Evolutionary conservation across 2,797 vertebrate species (phyloP), one percentile per base, ranked within the genome.

Genomic region (Dallia pectoralis): DNA sequence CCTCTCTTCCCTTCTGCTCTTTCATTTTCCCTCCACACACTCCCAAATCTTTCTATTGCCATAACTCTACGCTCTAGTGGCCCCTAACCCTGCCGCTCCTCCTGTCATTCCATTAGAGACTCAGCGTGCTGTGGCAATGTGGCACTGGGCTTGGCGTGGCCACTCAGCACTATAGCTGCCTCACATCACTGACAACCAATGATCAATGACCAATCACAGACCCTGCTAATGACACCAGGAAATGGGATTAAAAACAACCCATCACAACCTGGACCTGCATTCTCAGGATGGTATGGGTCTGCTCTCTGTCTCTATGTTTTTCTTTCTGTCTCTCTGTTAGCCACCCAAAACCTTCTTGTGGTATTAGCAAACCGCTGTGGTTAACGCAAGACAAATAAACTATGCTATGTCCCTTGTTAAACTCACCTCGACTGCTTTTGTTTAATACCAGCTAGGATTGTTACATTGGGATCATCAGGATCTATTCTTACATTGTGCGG

Each of bases 181-280:
- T 36, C 87, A 85, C 75, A 83, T 85, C 86, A 83, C 82, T 86
- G 87, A 83, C 88, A 85, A 77, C 81, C 81, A 81, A 77, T 80
- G 86, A 87, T 89, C 77, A 67, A 86, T 87, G 87, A 84, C 77
- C 65, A 86, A 91, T 86, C 76, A 83, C 73, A 68, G 71, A 62
- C 51, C 44, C 66, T 69, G 72, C 78, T 82, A 86, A 89, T 87
- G 83, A 87, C 87, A 86, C 68, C 78, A 73, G 78, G 77, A 79
- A 67, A 74, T 77, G 73, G 85, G 84, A 86, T 86, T 87, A 85
- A 85, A 87, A 83, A 79, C 75, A 81, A 74, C 62, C 79, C 84
- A 77, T 77, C 74, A 67, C 71, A 82, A 85, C 81, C 78, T 59
- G 79, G 71, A 63, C 61, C n/a, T 14, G 78, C 47, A 53, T 77